Conservation (phyloP, 1,140 invertebrate species). For the Penaeus indicus region DNA sequence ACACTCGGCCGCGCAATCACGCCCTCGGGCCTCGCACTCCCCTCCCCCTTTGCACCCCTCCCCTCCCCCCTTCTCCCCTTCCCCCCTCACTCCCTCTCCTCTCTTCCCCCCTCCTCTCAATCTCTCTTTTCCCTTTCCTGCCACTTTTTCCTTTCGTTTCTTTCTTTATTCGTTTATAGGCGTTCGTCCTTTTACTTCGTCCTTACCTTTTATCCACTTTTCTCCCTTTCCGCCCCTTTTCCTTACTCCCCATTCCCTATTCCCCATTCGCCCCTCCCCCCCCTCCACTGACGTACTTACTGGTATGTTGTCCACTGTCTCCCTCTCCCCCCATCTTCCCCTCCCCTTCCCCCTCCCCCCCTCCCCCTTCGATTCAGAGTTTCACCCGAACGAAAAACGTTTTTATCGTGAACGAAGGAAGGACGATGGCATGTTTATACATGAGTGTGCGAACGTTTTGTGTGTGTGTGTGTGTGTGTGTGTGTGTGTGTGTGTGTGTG, state of each 20-base stretch:
- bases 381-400: too few relatives aligned
- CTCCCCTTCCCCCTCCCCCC: neutral
- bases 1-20: too few relatives aligned
- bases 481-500: neutral
- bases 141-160: neutral
- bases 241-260: neutral
- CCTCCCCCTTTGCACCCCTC: too few relatives aligned
- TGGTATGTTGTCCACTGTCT: neutral
- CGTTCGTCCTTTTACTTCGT: too few relatives aligned
- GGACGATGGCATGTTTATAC: neutral
- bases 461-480: neutral
- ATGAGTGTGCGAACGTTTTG: neutral
- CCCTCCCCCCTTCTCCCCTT: neutral
- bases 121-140: neutral
- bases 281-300: neutral
- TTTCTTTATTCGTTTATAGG: neutral
- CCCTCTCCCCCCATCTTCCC: neutral
- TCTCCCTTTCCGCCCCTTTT: neutral
- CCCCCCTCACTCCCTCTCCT: neutral
- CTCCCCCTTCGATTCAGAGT: too few relatives aligned
- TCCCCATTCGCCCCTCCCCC: neutral
- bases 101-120: slow-evolving; percentile 1
- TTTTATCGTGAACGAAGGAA: too few relatives aligned
- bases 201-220: neutral
- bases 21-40: too few relatives aligned